phyloP scores from a whole-genome alignment of 2,797 vertebrate genomes.

The Leptatherina wallacei region DNA sequence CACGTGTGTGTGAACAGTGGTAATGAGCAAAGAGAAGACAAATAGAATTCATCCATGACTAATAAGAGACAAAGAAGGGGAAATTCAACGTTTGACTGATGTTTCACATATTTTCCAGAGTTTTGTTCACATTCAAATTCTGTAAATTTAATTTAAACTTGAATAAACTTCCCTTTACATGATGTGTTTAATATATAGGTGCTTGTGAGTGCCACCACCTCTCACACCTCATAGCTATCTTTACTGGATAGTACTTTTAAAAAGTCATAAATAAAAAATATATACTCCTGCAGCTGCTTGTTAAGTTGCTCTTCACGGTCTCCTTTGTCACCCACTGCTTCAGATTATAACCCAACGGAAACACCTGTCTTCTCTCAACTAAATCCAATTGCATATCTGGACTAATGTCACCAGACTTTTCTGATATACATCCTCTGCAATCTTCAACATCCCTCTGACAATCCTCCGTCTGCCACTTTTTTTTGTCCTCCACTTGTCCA shows the following conservation, averaged over 20 bases:
- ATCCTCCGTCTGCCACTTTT: not conserved
- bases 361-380: not conserved
- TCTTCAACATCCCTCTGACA: conserved; percentile 10
- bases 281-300: conserved; percentile 18
- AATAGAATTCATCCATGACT: conserved; percentile 64
- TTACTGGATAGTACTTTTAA: conserved; percentile 17
- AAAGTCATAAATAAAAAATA: conserved; percentile 20
- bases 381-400: not conserved
- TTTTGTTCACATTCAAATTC: not conserved
- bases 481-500: not conserved
- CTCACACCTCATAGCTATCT: not conserved
- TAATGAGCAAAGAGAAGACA: conserved; percentile 43
- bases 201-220: too few relatives aligned
- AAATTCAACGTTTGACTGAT: conserved; percentile 48
- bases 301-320: conserved; percentile 17
- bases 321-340: conserved; percentile 6
- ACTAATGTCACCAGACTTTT: conserved; percentile 15
- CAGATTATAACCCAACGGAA: not conserved
- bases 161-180: too few relatives aligned
- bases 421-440: conserved; percentile 1
- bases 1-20: conserved; percentile 13
- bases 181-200: too few relatives aligned
- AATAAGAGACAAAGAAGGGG: conserved; percentile 61
- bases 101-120: conserved; percentile 21
- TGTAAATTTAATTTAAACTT: not conserved